Evolutionary conservation across 2,113 vertebrate genomes (phyloP), one percentile per base, ranked within the genome.

Genomic region (Cygnus atratus): DNA sequence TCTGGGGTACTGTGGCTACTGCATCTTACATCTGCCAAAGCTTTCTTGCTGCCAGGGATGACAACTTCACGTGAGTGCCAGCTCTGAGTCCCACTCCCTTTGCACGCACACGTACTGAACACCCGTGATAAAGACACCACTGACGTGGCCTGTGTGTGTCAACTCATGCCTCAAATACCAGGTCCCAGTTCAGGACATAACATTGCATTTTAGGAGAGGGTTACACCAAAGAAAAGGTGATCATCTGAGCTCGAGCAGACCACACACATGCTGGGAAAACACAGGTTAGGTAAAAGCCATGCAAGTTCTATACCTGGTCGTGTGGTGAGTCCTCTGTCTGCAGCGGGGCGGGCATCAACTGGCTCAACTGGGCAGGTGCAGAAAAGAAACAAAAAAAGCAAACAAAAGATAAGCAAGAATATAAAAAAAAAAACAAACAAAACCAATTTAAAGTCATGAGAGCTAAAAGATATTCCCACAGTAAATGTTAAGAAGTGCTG

Each of bases 261-360:
- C 50, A 75, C 44, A 78, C 3, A 31, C 94, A 92, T 19, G 54
- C 83, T 5, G 14, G 58, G 66, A 28, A 62, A 94, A 72, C 6
- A 92, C 33, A 28, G 61, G 75, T 85, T 84, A 96, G 89, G 83
- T n/a, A 84, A 85, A 90, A 93, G 92, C 55, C 46, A 85, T 92
- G 95, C 87, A 86, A 94, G 81, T 93, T 78, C 84, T 94, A 57
- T 97, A 99, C 99, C 99, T 99, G 99, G 99, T 96, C 98, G 98
- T 89, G 99, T 99, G 88, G 99, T 99, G 93, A 99, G 97, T 97
- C 98, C 99, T 98, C 99, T 97, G 97, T 99, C 99, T 41, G 98
- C 98, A 86, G 97, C 98, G 21, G 99, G 99, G 84, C 99, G 99
- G 84, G 98, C 99, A 82, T 99, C 99, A 41, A 99, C 98, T 6